These are phyloP conservation scores for Graphium colonna DNA, from an alignment of 2,888 invertebrate species.

Conservation along the genomic window DNA sequence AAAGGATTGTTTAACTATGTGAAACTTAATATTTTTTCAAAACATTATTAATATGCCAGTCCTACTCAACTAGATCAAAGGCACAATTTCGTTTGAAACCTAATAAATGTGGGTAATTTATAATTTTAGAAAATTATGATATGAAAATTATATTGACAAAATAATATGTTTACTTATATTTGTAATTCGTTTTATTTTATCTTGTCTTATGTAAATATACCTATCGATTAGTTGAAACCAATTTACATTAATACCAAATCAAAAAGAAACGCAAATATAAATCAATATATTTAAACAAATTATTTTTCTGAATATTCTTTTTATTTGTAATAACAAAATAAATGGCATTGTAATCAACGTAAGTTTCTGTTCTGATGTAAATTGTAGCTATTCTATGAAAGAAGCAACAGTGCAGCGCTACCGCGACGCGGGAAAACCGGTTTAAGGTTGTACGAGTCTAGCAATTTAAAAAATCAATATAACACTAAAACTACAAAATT, in stretches of 20 bases:
- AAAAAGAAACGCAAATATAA: neutral
- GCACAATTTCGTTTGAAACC: too few species aligned
- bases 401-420: constrained; percentile 34
- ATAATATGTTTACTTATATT: too few species aligned
- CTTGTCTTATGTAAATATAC: too few species aligned
- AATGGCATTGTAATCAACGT: neutral
- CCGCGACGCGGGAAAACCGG: constrained; percentile 37
- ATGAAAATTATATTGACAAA: too few species aligned
- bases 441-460: constrained; percentile 24
- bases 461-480: constrained; percentile 25
- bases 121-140: too few species aligned
- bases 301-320: neutral
- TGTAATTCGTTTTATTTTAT: too few species aligned
- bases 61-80: too few species aligned
- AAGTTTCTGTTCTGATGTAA: constrained; percentile 11
- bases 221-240: too few species aligned
- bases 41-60: too few species aligned
- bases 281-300: neutral
- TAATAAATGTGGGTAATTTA: too few species aligned
- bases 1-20: too few species aligned
- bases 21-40: too few species aligned
- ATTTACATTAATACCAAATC: neutral
- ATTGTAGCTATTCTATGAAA: constrained; percentile 29
- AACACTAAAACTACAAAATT: neutral
- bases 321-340: neutral